phyloP scores from a whole-genome alignment of 2,113 vertebrate genomes.

The Mirza zaza region DNA sequence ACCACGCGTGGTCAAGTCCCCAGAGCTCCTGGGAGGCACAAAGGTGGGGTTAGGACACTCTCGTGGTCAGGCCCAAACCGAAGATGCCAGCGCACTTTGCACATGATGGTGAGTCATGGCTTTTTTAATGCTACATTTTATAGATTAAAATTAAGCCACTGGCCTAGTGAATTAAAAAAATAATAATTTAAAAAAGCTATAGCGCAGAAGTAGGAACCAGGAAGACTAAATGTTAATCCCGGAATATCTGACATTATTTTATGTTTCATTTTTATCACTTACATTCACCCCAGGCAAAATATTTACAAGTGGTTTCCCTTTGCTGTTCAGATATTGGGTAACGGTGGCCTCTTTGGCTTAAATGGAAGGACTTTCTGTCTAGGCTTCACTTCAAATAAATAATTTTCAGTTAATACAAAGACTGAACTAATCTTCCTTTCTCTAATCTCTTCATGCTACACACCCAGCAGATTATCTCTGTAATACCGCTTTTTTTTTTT shows the following conservation, averaged over 20 bases:
- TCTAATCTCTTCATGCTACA: background rate
- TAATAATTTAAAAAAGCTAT: background rate
- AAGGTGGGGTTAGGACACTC: background rate
- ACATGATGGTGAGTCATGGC: background rate
- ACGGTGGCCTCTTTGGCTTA: background rate
- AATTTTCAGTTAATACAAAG: background rate
- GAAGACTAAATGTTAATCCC: background rate
- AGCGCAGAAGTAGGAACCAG: background rate
- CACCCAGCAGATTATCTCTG: background rate
- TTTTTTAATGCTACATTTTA: background rate
- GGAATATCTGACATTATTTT: background rate
- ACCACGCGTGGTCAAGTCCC: background rate
- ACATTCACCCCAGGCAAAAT: background rate
- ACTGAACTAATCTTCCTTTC: background rate
- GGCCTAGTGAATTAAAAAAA: background rate
- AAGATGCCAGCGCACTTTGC: background rate
- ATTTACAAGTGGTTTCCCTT: background rate
- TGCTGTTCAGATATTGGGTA: background rate
- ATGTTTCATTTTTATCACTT: background rate
- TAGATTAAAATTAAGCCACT: background rate
- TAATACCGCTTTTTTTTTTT: background rate
- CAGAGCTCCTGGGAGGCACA: background rate
- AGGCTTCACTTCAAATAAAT: background rate
- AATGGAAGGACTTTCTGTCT: background rate
- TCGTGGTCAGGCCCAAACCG: background rate